phyloP scores from a whole-genome alignment of 2,113 vertebrate species.

The Triplophysa tibetana region DNA sequence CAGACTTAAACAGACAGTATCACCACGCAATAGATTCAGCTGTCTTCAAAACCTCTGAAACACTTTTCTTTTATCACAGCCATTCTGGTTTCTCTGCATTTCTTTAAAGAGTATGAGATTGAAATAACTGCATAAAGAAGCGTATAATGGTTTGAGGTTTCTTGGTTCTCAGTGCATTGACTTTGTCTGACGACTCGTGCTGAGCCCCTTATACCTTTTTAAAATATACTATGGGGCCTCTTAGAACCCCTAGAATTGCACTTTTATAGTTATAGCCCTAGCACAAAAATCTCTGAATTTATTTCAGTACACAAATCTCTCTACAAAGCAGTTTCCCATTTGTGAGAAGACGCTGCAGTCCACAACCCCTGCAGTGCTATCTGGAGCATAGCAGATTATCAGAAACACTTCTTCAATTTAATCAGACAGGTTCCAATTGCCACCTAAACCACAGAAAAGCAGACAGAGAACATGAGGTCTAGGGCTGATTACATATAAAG shows the following conservation, averaged over 20 bases:
- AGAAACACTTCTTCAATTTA: no score
- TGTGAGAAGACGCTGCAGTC: not conserved
- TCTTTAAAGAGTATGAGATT: constrained; percentile 64
- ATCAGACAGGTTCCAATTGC: constrained; percentile 32
- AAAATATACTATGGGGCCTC: not conserved
- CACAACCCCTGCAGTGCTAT: not conserved
- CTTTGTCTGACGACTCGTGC: not conserved
- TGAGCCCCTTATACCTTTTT: no score
- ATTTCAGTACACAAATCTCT: no score
- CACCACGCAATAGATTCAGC: constrained; percentile 59
- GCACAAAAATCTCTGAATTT: no score
- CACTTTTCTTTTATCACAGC: constrained; percentile 7
- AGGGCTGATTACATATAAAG: constrained; percentile 2
- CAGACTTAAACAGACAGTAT: constrained; percentile 56
- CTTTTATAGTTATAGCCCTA: not conserved
- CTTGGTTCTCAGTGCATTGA: not conserved
- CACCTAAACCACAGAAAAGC: constrained; percentile 38
- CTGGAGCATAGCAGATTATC: not conserved
- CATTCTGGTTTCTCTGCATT: constrained; percentile 56
- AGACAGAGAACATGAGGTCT: constrained; percentile 30
- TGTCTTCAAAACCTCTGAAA: constrained; percentile 13
- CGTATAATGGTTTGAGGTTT: constrained; percentile 40
- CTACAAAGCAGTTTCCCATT: not conserved
- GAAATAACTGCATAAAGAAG: constrained; percentile 60
- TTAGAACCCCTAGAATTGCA: not conserved